Base-by-base conservation (phyloP, 2,113 vertebrate genomes). In the Lichenostomus cassidix region DNA sequence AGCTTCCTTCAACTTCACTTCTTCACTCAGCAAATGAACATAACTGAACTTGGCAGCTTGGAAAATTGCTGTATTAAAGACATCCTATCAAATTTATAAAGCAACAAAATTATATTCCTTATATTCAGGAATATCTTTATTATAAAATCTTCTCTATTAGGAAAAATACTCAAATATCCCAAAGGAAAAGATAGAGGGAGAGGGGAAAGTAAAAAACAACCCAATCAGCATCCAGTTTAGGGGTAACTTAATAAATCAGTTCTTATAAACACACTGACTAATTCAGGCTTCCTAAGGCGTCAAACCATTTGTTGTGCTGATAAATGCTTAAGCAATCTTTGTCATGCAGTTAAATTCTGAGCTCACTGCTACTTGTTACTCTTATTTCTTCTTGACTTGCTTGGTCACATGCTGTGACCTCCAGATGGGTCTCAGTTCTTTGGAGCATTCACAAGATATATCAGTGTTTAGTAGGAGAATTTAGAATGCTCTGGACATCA, bases 141-240 rank as follows among this genome's bases (percentile, higher is more conserved):
- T 73, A 44, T 24, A 71, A 20, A 69, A 13, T 41, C 22, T 77
- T 64, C 35, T 77, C 35, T 37, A 6, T 49, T 68, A 84, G 33
- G 64, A 77, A 67, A 49, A 84, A 47, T 6, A 49, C 33, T 71
- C 63, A n/a, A 76, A 22, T 27, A 80, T 44, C 23, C 22, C 13
- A 31, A 83, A 58, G 37, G 19, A 58, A 37, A 42, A 21, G 3
- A 55, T 18, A 39, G 71, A 53, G 31, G 27, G 12, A 17, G 10
- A 3, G 3, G 8, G 1, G 7, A 31, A 81, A 29, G 5, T 2
- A 9, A 21, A 21, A 17, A 47, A 17, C 7, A 50, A 42, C 10
- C 6, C 12, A 22, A 4, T 29, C 29, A 82, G 20, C 17, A 50
- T 37, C 22, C 68, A 44, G 11, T n/a, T 60, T 65, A 14, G 20